These are phyloP conservation scores for Chrysochloris asiatica DNA, from an alignment of 2,113 vertebrate species.

Conservation along the genomic window DNA sequence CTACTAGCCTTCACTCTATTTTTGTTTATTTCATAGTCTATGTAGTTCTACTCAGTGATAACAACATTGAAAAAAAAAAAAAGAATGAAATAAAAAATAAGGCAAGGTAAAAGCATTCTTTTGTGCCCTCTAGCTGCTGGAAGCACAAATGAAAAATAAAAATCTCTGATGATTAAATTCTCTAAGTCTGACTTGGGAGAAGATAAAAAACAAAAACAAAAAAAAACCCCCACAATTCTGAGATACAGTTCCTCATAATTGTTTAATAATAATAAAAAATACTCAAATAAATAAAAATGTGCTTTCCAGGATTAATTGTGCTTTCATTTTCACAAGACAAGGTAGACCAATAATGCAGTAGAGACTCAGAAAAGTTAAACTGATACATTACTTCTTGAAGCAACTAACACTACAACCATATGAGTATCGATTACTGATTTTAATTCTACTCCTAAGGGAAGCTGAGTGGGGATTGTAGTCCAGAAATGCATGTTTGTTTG, in stretches of 20 bases:
- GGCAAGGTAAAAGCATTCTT: constrained; percentile 87
- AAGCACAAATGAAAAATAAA: constrained; percentile 83
- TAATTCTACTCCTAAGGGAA: not conserved
- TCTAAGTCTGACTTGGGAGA: constrained; percentile 70
- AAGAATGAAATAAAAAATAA: constrained; percentile 21
- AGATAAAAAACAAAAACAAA: not conserved
- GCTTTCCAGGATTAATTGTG: not conserved
- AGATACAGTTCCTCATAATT: constrained; percentile 76
- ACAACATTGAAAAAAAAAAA: not conserved
- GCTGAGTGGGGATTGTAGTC: not conserved
- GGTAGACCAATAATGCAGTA: constrained; percentile 32
- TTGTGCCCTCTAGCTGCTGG: constrained; percentile 89
- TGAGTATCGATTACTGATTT: not conserved
- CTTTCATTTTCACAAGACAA: constrained; percentile 12
- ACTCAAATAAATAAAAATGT: constrained; percentile 17
- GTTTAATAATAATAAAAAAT: not conserved
- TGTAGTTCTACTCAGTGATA: constrained; percentile 70
- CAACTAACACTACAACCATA: not conserved
- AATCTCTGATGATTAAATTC: constrained; percentile 83
- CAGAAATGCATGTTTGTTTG: not conserved
- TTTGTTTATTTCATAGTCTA: constrained; percentile 70
- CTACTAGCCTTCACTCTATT: constrained; percentile 51
- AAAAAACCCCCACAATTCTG: constrained; percentile 50
- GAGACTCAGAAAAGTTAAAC: constrained; percentile 46
- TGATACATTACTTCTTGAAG: not conserved